phyloP scores from a whole-genome alignment of 2,888 invertebrate genomes.

The Limulus polyphemus region DNA sequence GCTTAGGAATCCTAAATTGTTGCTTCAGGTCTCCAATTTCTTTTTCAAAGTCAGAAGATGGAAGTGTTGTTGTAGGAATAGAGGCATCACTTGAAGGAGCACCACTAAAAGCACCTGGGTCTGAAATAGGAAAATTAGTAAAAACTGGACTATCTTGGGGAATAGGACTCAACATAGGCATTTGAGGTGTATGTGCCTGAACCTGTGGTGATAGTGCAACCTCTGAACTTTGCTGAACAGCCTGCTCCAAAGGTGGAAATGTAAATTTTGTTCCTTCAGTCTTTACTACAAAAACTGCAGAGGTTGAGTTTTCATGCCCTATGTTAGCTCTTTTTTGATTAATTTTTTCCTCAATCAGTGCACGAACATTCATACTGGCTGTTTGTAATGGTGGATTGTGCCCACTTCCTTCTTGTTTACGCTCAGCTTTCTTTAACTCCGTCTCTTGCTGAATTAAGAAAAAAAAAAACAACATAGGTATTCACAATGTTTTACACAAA shows the following conservation, averaged over 20 bases:
- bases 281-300: conserved; percentile 3
- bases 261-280: conserved; percentile 2
- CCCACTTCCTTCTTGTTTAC: conserved; percentile 51
- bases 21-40: conserved; percentile 16
- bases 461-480: not conserved
- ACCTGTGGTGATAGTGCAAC: conserved; percentile 3
- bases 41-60: conserved; percentile 3
- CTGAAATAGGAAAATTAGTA: conserved; percentile 7
- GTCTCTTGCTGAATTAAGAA: conserved; percentile 48
- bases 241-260: conserved; percentile 5
- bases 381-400: conserved; percentile 64
- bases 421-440: conserved; percentile 64
- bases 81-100: conserved; percentile 4
- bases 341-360: conserved; percentile 83
- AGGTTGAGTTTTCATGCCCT: conserved; percentile 1
- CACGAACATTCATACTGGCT: conserved; percentile 79
- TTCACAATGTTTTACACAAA: not conserved
- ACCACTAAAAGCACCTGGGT: no score
- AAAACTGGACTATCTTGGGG: conserved; percentile 16
- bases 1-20: conserved; percentile 24
- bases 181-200: conserved; percentile 8
- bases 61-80: conserved; percentile 6
- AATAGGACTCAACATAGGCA: conserved; percentile 17
- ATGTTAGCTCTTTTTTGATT: conserved; percentile 57
- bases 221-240: not conserved